Evolutionary conservation across 2,888 invertebrate species (phyloP).

Genomic region (Campoplex nolae): DNA sequence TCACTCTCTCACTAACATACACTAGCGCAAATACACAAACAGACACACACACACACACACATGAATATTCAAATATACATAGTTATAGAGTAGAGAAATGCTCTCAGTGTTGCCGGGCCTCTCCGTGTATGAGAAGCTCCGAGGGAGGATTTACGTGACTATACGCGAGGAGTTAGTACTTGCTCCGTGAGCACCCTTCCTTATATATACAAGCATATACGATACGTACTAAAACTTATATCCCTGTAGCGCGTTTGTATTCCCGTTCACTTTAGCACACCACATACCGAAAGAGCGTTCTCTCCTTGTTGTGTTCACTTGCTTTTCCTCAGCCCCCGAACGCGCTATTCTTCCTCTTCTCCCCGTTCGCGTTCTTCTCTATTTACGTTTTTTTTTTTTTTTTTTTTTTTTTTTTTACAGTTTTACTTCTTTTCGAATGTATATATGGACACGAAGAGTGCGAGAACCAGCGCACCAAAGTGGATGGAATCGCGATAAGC

Average conservation of each 20-base stretch:
- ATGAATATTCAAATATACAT: neutral
- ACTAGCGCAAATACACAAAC: neutral
- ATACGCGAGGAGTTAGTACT: conserved; percentile 50
- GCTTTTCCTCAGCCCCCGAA: neutral
- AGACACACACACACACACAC: neutral
- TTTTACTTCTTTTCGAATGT: conserved; percentile 14
- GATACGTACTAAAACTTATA: conserved; percentile 59
- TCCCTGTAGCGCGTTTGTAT: conserved; percentile 60
- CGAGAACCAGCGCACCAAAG: conserved; percentile 41
- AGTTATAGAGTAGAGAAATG: neutral
- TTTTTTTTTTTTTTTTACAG: too few relatives aligned
- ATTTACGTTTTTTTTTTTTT: neutral
- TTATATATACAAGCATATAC: conserved; percentile 13
- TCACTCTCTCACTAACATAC: neutral
- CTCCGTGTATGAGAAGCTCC: conserved; percentile 11
- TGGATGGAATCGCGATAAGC: conserved; percentile 64
- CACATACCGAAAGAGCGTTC: neutral
- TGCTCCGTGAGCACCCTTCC: conserved; percentile 18
- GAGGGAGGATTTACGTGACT: conserved; percentile 66
- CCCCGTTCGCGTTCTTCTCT: conserved; percentile 4
- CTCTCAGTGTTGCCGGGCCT: neutral
- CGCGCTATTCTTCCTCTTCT: neutral
- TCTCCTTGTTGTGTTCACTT: conserved; percentile 15
- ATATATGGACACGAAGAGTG: conserved; percentile 7
- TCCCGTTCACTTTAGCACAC: conserved; percentile 59